Evolutionary conservation across 64 coral and sea anemone genomes (phyloP).

Genomic region (Dendronephthya gigantea): DNA sequence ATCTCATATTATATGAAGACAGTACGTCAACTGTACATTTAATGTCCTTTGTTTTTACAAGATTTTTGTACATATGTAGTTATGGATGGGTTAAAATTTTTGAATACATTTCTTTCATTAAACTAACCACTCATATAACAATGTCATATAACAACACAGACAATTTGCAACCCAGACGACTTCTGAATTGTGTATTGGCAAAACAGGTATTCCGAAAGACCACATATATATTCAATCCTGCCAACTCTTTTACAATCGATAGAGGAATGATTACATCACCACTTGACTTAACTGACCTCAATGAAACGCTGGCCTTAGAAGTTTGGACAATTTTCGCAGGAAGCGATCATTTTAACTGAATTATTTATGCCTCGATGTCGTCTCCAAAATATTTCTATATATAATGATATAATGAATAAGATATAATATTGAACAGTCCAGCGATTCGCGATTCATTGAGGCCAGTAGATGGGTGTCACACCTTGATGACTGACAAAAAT

Average conservation of each 20-base stretch:
- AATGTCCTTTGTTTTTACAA: slow-evolving; percentile 1
- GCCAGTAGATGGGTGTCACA: too few species aligned
- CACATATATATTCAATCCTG: too few species aligned
- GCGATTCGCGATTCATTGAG: neutral
- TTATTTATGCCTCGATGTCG: neutral
- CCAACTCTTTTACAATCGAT: too few species aligned
- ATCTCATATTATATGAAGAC: neutral
- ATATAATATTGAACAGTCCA: neutral
- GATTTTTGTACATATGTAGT: slow-evolving; percentile 19
- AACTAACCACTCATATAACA: neutral
- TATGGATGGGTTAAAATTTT: slow-evolving; percentile 10
- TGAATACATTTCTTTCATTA: slow-evolving; percentile 2
- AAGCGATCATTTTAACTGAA: too few species aligned
- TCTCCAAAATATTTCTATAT: too few species aligned
- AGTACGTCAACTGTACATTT: slow-evolving; percentile 12
- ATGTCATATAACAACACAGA: neutral
- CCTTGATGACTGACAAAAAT: too few species aligned
- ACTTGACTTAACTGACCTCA: too few species aligned
- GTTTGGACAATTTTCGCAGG: too few species aligned
- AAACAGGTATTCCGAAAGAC: too few species aligned
- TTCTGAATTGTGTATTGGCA: too few species aligned
- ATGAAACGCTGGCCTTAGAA: too few species aligned
- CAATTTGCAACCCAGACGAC: neutral
- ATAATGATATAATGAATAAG: neutral
- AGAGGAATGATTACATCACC: too few species aligned